Evolutionary conservation across 2,797 vertebrate genomes (phyloP), one percentile per base, ranked within the genome.

Genomic region (Delichon dasypus): DNA sequence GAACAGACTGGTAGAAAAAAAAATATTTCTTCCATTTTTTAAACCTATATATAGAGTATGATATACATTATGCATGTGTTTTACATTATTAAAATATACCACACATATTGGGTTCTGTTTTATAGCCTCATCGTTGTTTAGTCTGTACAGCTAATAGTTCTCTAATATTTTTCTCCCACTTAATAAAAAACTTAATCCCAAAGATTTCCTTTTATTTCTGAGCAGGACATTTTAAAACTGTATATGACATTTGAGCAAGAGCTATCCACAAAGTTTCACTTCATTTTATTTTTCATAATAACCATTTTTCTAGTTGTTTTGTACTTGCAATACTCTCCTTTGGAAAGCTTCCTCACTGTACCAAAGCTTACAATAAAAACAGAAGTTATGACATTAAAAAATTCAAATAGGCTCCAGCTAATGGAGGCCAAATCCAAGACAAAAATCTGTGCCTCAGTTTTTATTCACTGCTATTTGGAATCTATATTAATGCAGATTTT

Each of bases 11-110:
- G 36, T 21, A 79, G 25, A 86, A 50, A 67, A 50, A 67, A 84
- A 84, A 27, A n/a, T 50, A 13, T 47, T 62, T 68, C 90, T 86
- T 50, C 19, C 1, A 2, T 4, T 30, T 89, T 93, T 82, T 36
- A 51, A 80, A 50, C 20, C 16, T 74, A 75, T 14, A 32, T 74
- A 81, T 18, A 34, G 34, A 89, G 11, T 84, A 40, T 85, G 45
- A 44, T 70, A 90, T 54, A 88, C 48, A 83, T 82, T 51, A 86
- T 73, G 50, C 74, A 96, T 62, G 60, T 84, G 77, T 80, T 97
- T 96, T 70, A 91, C 58, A 88, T 95, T 91, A 89, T 85, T 65
- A 92, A 96, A 95, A 93, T 67, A 82, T 30, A 79, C 94, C 76
- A 79, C 65, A 94, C 77, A 82, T 93, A 95, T 54, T 96, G 61